These are phyloP conservation scores for Dendrocincla fuliginosa DNA, from an alignment of 2,797 vertebrate genomes.

Conservation along the genomic window DNA sequence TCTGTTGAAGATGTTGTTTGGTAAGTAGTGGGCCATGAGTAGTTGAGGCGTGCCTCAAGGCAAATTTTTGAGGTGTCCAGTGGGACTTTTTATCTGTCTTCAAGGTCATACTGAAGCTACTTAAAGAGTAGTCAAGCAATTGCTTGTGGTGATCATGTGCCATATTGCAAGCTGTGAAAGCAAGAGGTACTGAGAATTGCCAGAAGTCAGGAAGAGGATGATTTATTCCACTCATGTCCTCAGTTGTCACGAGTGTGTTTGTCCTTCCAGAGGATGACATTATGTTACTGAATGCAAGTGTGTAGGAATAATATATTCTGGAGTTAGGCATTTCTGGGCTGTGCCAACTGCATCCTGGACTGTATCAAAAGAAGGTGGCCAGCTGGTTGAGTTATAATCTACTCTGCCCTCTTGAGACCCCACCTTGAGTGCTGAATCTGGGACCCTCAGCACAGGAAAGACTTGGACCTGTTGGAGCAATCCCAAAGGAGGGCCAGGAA, in stretches of 20 bases:
- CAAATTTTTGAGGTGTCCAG: neutral
- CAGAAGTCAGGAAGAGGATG: neutral
- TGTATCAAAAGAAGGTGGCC: neutral
- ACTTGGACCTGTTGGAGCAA: neutral
- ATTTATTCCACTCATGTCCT: neutral
- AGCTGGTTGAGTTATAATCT: neutral
- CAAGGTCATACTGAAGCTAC: neutral
- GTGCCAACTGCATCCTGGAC: neutral
- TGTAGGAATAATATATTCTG: neutral
- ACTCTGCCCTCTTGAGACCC: neutral
- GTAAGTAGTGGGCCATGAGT: neutral
- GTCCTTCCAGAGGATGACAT: neutral
- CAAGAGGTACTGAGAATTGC: neutral
- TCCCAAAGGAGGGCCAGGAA: neutral
- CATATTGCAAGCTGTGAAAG: neutral
- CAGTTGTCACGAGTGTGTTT: neutral
- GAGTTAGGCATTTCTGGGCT: neutral
- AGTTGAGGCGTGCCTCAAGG: neutral
- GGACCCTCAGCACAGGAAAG: neutral
- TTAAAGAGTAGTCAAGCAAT: neutral
- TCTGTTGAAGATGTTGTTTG: neutral
- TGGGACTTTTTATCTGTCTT: rapidly evolving
- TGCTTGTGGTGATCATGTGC: neutral
- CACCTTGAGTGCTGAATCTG: neutral
- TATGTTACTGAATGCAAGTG: neutral